Conservation (phyloP, 2,888 invertebrate species). For the Asteroscopus sphinx region DNA sequence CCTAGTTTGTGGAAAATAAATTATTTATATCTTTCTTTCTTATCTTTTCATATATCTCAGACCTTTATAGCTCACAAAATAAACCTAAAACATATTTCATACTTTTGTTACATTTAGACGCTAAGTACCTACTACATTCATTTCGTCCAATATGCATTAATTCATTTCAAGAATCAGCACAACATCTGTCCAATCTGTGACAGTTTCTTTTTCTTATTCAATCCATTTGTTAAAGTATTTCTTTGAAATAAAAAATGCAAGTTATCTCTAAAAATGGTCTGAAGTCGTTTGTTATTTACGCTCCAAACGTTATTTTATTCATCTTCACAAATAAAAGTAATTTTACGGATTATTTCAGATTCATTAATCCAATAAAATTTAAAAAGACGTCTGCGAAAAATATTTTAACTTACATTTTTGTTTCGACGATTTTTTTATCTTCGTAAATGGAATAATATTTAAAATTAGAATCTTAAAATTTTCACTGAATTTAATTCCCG, state of each 20-base stretch:
- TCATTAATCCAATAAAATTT: conserved; percentile 15
- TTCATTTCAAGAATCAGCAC: conserved; percentile 11
- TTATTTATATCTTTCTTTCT: too few relatives aligned
- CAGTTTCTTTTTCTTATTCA: conserved; percentile 20
- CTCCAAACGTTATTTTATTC: neutral
- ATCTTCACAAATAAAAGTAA: conserved; percentile 2
- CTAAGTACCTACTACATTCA: too few relatives aligned
- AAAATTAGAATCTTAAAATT: too few relatives aligned
- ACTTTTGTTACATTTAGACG: too few relatives aligned
- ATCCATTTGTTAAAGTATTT: conserved; percentile 9
- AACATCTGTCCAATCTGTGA: conserved; percentile 19
- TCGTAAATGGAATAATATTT: neutral
- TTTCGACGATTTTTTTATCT: too few relatives aligned
- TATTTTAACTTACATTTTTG: neutral
- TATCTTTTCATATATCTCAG: too few relatives aligned
- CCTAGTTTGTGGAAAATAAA: too few relatives aligned
- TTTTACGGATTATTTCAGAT: conserved; percentile 1
- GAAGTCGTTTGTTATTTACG: conserved; percentile 17
- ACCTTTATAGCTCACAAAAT: too few relatives aligned
- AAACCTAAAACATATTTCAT: too few relatives aligned
- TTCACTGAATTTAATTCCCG: too few relatives aligned
- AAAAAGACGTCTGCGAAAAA: neutral
- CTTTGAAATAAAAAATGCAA: neutral
- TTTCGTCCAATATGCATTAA: conserved; percentile 1
- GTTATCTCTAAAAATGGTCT: neutral